phyloP scores from a whole-genome alignment of 2,113 vertebrate genomes.

The Leucoraja erinaceus region DNA sequence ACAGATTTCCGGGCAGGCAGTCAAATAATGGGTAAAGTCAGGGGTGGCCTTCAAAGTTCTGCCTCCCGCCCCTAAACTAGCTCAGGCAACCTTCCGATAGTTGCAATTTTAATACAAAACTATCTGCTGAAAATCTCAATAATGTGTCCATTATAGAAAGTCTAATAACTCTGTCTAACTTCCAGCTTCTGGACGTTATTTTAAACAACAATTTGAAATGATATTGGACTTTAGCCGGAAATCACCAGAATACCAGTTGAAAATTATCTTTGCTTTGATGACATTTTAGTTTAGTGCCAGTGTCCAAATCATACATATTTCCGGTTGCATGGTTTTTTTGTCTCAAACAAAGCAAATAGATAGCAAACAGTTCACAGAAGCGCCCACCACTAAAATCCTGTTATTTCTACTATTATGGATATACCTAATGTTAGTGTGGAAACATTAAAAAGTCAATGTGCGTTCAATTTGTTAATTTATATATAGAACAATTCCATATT shows the following conservation, averaged over 20 bases:
- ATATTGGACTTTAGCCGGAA: constrained; percentile 46
- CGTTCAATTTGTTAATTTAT: neutral
- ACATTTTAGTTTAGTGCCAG: constrained; percentile 49
- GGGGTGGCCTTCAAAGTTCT: constrained; percentile 5
- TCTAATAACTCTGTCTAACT: neutral
- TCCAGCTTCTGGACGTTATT: neutral
- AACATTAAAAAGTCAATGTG: neutral
- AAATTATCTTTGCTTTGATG: constrained; percentile 48
- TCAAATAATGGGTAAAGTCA: neutral
- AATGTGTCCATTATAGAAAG: neutral
- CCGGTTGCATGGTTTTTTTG: neutral
- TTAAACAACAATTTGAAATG: constrained; percentile 40
- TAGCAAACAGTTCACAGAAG: neutral
- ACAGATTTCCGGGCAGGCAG: neutral
- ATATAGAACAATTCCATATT: neutral
- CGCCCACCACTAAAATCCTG: neutral
- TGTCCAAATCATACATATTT: constrained; percentile 27
- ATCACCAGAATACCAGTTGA: constrained; percentile 44
- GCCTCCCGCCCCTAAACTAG: neutral
- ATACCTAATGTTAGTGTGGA: neutral
- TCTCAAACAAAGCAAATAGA: neutral
- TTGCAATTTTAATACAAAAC: neutral
- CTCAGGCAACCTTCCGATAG: neutral
- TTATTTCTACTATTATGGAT: neutral
- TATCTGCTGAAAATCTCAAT: neutral